Evolutionary conservation across 2,113 vertebrate species (phyloP).

Genomic region (Syngnathus floridae): DNA sequence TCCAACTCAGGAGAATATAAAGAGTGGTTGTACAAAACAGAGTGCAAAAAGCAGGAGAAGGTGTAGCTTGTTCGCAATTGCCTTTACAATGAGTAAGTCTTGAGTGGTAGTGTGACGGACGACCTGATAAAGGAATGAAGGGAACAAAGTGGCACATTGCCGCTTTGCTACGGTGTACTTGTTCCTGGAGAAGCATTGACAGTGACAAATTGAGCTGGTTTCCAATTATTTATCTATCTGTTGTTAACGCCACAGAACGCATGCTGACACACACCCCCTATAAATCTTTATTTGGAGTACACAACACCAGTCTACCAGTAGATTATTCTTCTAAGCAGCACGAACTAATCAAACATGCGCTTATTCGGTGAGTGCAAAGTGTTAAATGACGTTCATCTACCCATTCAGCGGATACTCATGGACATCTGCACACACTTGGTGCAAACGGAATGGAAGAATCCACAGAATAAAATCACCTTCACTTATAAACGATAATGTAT

Average conservation of each 20-base stretch:
- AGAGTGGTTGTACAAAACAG: too few relatives aligned
- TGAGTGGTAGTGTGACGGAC: constrained; percentile 29
- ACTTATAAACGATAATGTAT: constrained; percentile 39
- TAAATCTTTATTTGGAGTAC: constrained; percentile 68
- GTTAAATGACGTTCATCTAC: constrained; percentile 34
- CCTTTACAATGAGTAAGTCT: constrained; percentile 6
- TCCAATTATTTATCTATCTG: constrained; percentile 63
- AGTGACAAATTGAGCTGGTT: constrained; percentile 62
- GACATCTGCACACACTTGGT: constrained; percentile 18
- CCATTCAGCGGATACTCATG: constrained; percentile 34
- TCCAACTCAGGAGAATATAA: too few relatives aligned
- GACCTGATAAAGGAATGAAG: constrained; percentile 30
- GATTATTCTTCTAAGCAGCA: constrained; percentile 48
- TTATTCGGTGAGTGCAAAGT: constrained; percentile 17
- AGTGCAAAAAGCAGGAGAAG: too few relatives aligned
- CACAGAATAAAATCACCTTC: constrained; percentile 34
- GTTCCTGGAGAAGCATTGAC: constrained; percentile 19
- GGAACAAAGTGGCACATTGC: constrained; percentile 44
- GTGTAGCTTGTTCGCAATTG: background rate
- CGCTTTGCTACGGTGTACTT: constrained; percentile 39
- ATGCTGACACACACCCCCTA: constrained; percentile 36
- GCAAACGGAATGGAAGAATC: constrained; percentile 20
- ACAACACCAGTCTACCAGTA: constrained; percentile 51
- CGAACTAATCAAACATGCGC: constrained; percentile 37
- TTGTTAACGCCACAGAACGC: constrained; percentile 44